These are phyloP conservation scores for Erithacus rubecula DNA, from an alignment of 2,797 vertebrate genomes.

Conservation along the genomic window DNA sequence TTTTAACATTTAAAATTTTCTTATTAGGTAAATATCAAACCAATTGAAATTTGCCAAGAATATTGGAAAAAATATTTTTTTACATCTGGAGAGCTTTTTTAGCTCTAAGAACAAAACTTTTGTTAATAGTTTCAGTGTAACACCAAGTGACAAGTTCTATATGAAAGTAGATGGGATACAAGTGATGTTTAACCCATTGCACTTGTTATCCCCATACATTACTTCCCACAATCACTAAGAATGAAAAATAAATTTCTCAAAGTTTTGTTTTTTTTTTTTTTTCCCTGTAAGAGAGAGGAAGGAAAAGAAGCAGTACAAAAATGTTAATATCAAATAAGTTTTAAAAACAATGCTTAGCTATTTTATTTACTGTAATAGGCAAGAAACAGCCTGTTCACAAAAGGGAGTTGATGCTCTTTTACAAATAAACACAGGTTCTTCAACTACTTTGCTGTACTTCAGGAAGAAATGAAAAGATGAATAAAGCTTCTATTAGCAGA, in stretches of 20 bases:
- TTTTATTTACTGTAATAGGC: not conserved
- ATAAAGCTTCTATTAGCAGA: not conserved
- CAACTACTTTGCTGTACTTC: not conserved
- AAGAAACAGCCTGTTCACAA: not conserved
- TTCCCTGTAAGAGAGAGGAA: not conserved
- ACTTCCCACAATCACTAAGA: not conserved
- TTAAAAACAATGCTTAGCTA: not conserved
- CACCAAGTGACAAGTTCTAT: not conserved
- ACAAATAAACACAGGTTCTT: constrained; percentile 15
- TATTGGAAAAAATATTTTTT: not conserved
- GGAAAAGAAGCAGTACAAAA: not conserved
- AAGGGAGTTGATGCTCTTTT: not conserved
- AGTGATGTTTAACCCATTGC: not conserved
- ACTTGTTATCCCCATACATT: not conserved
- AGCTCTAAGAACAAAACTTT: not conserved
- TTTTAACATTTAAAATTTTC: not conserved
- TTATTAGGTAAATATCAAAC: not conserved
- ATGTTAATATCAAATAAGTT: not conserved
- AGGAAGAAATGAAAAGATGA: constrained; percentile 16
- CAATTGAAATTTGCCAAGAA: not conserved
- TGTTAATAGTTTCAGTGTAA: not conserved
- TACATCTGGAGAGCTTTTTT: not conserved
- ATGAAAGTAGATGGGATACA: not conserved
- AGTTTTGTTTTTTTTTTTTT: not conserved
- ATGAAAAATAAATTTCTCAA: not conserved